Percentiles rank a stretch among this genome's conserved stretches.
Evolutionary conservation across 2,888 invertebrate species (phyloP).

Genomic region (Papilio gigon): DNA sequence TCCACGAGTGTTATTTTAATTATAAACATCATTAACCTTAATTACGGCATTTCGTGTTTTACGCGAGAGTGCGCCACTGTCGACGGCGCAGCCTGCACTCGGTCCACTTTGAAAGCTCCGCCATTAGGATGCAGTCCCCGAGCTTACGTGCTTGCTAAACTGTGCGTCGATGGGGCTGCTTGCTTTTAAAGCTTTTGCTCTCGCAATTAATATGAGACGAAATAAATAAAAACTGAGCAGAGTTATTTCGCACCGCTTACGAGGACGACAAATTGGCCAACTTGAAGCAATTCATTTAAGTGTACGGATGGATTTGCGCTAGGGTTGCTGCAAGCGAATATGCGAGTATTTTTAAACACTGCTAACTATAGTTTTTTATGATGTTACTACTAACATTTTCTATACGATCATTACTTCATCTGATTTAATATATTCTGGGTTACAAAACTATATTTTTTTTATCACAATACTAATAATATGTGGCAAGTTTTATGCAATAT

Average conservation of each 20-base stretch:
- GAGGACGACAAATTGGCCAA: slow-evolving; percentile 44
- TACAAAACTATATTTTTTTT: too few species aligned
- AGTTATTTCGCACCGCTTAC: slow-evolving; percentile 40
- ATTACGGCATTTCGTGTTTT: slow-evolving; percentile 67
- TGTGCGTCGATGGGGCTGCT: slow-evolving; percentile 63
- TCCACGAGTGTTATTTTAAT: slow-evolving; percentile 78
- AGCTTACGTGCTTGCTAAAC: slow-evolving; percentile 63
- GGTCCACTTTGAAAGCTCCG: slow-evolving; percentile 68
- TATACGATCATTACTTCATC: too few species aligned
- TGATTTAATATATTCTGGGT: too few species aligned
- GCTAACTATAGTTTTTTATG: not conserved
- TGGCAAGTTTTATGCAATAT: too few species aligned
- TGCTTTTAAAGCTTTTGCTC: slow-evolving; percentile 56
- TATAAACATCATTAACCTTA: slow-evolving; percentile 81
- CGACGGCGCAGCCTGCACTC: slow-evolving; percentile 66
- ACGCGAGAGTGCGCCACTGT: slow-evolving; percentile 60
- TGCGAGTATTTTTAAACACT: not conserved
- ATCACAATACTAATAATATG: too few species aligned
- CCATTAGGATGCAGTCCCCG: slow-evolving; percentile 76
- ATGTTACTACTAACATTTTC: not conserved
- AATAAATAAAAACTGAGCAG: slow-evolving; percentile 56
- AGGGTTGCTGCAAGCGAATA: slow-evolving; percentile 28
- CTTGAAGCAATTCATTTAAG: slow-evolving; percentile 41
- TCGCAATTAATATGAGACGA: slow-evolving; percentile 48
- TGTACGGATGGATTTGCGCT: slow-evolving; percentile 29